Base-by-base conservation (phyloP, 2,888 invertebrate genomes). In the Catocala sponsa region DNA sequence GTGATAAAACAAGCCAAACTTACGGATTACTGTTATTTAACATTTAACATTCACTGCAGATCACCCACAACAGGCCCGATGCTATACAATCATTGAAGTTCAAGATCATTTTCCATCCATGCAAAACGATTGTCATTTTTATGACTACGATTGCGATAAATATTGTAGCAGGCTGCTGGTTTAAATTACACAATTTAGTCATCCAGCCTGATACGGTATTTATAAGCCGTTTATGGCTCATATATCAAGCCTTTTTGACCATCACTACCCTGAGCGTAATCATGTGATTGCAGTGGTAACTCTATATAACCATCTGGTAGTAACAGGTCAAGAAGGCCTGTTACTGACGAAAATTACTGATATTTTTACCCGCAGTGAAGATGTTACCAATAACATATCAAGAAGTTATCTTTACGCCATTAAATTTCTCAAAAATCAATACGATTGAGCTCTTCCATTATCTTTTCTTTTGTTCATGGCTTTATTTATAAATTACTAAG, bases 1-100 rank as follows among this genome's bases (percentile, higher is more conserved):
- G 94, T 94, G 94, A 90, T 90, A 87, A 86, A 88, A 86, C 84
- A 94, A 93, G 92, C 92, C 88, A 84, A 86, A 87, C 85, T 78
- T 83, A 72, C 84, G 78, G 78, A 72, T 82, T 76, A 74, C 61
- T 79, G 78, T 76, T 78, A 70, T n/a, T 43, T n/a, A n/a, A n/a
- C n/a, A n/a, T n/a, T 10, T 44, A 12, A 49, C n/a, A 32, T 6
- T 46, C 44, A 13, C 12, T 12, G 44, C 44, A 6, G 44, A 0
- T 12, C 7, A 13, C 2, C 12, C 7, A 12, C 13, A 12, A 13
- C 2, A 13, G 2, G 43, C 12, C 43, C 5, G 43, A 10, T 15
- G 10, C 4, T 15, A 47, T 15, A 6, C 11, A 5, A 9, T 0
- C 15, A 15, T 15, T 2, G 15, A 15, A 25, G 4, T 1, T 25